Evolutionary conservation across 1,140 invertebrate genomes (phyloP).

Genomic region (Lepeophtheirus salmonis): DNA sequence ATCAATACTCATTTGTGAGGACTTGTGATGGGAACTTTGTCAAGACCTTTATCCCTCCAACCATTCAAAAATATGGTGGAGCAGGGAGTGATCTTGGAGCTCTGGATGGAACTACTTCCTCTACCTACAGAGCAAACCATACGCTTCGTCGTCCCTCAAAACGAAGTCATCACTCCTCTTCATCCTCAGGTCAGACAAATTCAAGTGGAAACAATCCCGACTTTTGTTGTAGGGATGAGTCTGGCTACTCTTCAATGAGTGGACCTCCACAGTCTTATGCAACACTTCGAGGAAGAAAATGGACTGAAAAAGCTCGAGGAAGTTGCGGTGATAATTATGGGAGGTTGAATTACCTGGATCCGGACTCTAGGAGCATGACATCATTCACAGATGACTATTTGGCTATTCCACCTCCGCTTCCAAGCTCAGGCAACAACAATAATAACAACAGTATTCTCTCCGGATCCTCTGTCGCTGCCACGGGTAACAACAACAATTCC

Average conservation of each 20-base stretch:
- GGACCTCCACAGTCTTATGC: conserved; percentile 12
- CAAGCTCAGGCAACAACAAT: not conserved
- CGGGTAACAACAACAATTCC: not conserved
- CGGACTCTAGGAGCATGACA: conserved; percentile 2
- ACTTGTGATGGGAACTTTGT: conserved; percentile 17
- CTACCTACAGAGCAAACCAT: conserved; percentile 4
- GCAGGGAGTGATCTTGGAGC: not conserved
- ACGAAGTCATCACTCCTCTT: not conserved
- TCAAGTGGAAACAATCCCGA: no score
- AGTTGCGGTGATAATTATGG: conserved; percentile 9
- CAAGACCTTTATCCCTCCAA: not conserved
- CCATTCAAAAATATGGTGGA: not conserved
- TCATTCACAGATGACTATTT: conserved; percentile 9
- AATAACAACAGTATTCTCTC: not conserved
- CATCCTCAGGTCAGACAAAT: not conserved
- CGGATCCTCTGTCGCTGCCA: not conserved
- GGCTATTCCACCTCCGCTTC: not conserved
- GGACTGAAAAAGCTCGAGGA: not conserved
- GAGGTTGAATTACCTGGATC: not conserved
- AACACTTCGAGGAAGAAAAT: conserved; percentile 11
- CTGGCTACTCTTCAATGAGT: not conserved
- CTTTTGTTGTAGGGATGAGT: not conserved
- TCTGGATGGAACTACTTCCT: not conserved
- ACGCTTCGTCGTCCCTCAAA: conserved; percentile 13
- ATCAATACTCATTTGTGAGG: conserved; percentile 7